Conservation (phyloP, 30 jellyfish, hydroid and myxozoan genomes). For the Cassiopea xamachana region DNA sequence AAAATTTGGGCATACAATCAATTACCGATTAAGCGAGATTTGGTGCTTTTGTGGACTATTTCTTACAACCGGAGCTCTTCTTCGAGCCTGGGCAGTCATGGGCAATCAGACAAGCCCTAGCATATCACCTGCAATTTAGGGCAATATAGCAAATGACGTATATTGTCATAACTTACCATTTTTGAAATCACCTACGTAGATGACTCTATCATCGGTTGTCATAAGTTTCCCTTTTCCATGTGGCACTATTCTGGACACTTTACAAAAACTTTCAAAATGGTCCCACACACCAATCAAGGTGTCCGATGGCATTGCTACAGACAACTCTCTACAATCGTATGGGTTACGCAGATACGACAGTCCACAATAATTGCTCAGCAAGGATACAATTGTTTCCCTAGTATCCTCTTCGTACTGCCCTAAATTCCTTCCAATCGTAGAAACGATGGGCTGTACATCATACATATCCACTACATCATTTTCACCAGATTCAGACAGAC, state of each 20-base stretch:
- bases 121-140: too few species aligned
- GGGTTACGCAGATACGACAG: slow-evolving; percentile 47
- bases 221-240: slow-evolving; percentile 45
- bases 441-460: background rate
- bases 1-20: too few species aligned
- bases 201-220: slow-evolving; percentile 13
- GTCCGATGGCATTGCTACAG: slow-evolving; percentile 38
- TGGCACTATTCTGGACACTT: slow-evolving; percentile 23
- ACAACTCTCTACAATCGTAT: background rate
- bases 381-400: slow-evolving; percentile 1
- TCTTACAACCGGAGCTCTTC: too few species aligned
- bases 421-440: background rate
- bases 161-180: slow-evolving; percentile 11
- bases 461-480: background rate
- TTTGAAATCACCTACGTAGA: slow-evolving; percentile 38
- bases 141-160: background rate
- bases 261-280: background rate
- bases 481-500: background rate
- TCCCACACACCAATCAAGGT: slow-evolving; percentile 48
- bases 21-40: too few species aligned
- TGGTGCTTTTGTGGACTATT: too few species aligned
- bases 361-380: slow-evolving; percentile 7
- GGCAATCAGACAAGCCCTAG: too few species aligned
- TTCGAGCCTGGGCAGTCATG: too few species aligned
- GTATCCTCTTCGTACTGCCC: slow-evolving; percentile 44